Conservation (phyloP, 64 coral and sea anemone genomes). For the Actinia tenebrosa region DNA sequence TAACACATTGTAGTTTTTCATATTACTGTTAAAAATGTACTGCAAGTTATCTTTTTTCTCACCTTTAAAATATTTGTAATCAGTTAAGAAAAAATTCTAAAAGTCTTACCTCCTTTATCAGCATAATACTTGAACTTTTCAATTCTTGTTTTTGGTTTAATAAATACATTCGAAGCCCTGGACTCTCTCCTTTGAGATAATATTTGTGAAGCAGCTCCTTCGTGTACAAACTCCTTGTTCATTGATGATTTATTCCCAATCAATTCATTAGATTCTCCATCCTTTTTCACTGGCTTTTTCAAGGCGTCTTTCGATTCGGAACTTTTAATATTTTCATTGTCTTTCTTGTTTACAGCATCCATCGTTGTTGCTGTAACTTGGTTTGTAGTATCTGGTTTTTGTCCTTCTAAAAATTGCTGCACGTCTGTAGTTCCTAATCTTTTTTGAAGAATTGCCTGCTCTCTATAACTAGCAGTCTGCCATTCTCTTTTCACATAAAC, state of each 20-base stretch:
- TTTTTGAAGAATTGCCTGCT: slow-evolving; percentile 73
- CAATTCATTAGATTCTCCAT: neutral
- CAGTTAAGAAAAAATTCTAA: neutral
- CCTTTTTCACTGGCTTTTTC: slow-evolving; percentile 4
- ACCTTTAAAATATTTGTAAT: neutral
- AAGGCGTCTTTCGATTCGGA: slow-evolving; percentile 27
- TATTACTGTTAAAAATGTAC: neutral
- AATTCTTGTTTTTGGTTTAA: slow-evolving; percentile 60
- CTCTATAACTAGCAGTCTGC: slow-evolving; percentile 89
- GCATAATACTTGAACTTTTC: slow-evolving; percentile 71
- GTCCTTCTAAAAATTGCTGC: slow-evolving; percentile 23
- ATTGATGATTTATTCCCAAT: neutral
- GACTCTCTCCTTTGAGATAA: slow-evolving; percentile 48
- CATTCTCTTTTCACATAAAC: slow-evolving; percentile 86
- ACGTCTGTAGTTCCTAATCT: slow-evolving; percentile 50
- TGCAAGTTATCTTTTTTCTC: neutral
- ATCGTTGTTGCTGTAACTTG: slow-evolving; percentile 16
- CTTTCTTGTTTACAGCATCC: slow-evolving; percentile 17
- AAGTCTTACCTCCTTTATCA: slow-evolving; percentile 64
- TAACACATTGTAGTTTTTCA: neutral
- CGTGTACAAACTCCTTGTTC: neutral
- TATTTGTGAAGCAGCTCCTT: neutral
- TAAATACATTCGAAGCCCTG: neutral
- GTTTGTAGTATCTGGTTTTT: slow-evolving; percentile 12
- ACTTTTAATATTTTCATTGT: slow-evolving; percentile 31